Conservation (phyloP, 2,888 invertebrate species). For the Tortricodes alternella region DNA sequence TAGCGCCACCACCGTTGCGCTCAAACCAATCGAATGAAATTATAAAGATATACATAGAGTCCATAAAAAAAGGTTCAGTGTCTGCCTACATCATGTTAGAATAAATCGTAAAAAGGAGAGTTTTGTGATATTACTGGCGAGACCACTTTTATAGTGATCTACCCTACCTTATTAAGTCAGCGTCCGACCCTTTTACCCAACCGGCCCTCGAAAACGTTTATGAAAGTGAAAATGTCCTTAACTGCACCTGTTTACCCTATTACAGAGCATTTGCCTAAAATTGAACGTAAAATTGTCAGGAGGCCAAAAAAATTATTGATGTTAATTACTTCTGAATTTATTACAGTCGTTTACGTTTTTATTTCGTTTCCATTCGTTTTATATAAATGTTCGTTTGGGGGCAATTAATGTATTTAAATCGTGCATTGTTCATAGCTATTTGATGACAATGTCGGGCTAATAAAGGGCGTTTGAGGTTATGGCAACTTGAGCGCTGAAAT, state of each 20-base stretch:
- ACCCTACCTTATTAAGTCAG: conserved; percentile 68
- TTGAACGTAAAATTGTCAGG: conserved; percentile 45
- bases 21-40: conserved; percentile 8
- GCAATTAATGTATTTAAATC: conserved; percentile 10
- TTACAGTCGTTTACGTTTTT: conserved; percentile 42
- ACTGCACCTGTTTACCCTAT: conserved; percentile 65
- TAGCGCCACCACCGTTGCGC: not conserved
- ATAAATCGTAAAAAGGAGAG: conserved; percentile 56
- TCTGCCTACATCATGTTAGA: conserved; percentile 48
- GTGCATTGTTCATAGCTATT: not conserved
- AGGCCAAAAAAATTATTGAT: conserved; percentile 41
- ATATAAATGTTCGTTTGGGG: conserved; percentile 8
- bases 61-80: conserved; percentile 37
- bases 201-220: conserved; percentile 55
- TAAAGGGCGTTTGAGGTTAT: not conserved
- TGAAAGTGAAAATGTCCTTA: conserved; percentile 67
- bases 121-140: conserved; percentile 58
- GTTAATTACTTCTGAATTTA: conserved; percentile 51
- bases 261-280: conserved; percentile 47
- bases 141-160: conserved; percentile 64
- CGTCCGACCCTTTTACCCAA: conserved; percentile 54
- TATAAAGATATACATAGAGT: conserved; percentile 14
- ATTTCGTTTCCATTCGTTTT: conserved; percentile 10
- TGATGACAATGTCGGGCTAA: not conserved
- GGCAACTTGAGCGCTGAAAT: not conserved